phyloP scores from a whole-genome alignment of 2,113 vertebrate genomes.

The Maccullochella peelii region DNA sequence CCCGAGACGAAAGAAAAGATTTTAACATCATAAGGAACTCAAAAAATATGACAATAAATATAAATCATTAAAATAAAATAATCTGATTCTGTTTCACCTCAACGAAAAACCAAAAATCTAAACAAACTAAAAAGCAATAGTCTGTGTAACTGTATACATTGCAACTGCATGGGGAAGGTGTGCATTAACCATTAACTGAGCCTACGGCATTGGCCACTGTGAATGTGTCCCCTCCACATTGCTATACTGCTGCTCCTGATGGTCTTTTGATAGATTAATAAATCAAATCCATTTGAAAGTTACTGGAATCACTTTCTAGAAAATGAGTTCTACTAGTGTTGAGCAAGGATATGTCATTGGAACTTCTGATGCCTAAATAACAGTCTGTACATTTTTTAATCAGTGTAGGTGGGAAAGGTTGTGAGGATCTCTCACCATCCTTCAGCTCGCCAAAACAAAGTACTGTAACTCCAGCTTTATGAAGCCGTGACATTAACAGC shows the following conservation, averaged over 20 bases:
- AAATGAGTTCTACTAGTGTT: not conserved
- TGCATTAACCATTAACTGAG: not conserved
- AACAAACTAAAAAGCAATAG: not conserved
- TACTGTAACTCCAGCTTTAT: not conserved
- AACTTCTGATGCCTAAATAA: conserved; percentile 4
- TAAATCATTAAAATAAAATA: too few relatives aligned
- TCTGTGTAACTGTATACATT: not conserved
- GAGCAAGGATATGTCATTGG: not conserved
- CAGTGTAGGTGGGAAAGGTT: conserved; percentile 9
- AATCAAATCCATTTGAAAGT: not conserved
- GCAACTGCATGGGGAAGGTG: not conserved
- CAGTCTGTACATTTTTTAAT: not conserved
- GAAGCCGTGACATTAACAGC: not conserved
- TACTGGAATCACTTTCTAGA: not conserved
- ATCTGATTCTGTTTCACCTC: not conserved
- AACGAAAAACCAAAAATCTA: not conserved
- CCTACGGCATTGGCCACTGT: not conserved
- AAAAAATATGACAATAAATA: not conserved
- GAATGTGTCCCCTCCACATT: conserved; percentile 4
- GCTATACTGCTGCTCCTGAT: conserved; percentile 13
- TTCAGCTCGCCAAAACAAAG: not conserved
- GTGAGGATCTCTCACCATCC: not conserved
- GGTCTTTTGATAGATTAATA: conserved; percentile 14
- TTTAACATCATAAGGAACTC: not conserved
- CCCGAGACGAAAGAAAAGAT: not conserved